Evolutionary conservation across 1,140 invertebrate genomes (phyloP), one percentile per base, ranked within the genome.

Genomic region (Scaptodrosophila lebanonensis): DNA sequence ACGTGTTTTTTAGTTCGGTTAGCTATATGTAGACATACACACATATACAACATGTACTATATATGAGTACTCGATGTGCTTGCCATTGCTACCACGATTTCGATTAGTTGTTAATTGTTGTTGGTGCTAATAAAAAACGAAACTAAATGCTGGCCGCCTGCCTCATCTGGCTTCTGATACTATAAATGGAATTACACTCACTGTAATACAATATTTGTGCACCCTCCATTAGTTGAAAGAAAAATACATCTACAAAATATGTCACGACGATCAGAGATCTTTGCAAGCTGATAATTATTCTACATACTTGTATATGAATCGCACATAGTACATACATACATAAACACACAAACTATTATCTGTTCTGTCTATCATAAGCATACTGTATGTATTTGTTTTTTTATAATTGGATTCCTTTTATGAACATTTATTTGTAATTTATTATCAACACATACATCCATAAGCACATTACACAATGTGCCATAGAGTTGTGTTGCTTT

Each of bases 361-460:
- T 60, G 33, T 39, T n/a, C n/a, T n/a, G n/a, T n/a, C n/a, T n/a
- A n/a, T n/a, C n/a, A n/a, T n/a, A n/a, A n/a, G n/a, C n/a, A n/a
- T 51, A 22, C 52, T 60, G 51, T 36, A 17, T 12, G 25, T 47
- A 47, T 17, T 39, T 52, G 30, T 42, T 57, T 75, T 60, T 66
- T 60, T 61, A 61, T 65, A 79, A 79, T 77, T 77, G 54, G 59
- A 59, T 73, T 79, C 54, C 45, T 47, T 51, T 77, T 69, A n/a
- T 66, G 73, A 69, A 79, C 75, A 82, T 68, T 58, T 79, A 68
- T 66, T 60, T 69, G 64, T 64, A 62, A 77, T 60, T 73, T 73
- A 65, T 77, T 57, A 77, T 66, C 68, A 71, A 71, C 62, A 65
- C 66, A 77, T 52, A 50, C 61, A 39, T 27, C 8, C 39, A 70